These are phyloP conservation scores for Drosophila watanabei DNA, from an alignment of 1,140 invertebrate species.

Conservation along the genomic window DNA sequence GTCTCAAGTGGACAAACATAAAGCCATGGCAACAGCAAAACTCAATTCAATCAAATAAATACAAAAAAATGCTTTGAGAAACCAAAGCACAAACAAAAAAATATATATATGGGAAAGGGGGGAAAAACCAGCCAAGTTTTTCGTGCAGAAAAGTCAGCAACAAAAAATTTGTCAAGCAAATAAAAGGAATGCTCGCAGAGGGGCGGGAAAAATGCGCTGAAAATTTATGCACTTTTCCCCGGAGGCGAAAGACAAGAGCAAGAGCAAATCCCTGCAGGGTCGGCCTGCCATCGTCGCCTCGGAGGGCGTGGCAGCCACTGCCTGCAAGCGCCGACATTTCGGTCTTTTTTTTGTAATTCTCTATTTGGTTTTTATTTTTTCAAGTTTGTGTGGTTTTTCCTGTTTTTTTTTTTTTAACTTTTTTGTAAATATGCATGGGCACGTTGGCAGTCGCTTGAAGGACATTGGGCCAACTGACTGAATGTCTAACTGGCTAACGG, in stretches of 20 bases:
- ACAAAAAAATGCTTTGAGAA: slow-evolving; percentile 7
- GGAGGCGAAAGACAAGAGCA: slow-evolving; percentile 32
- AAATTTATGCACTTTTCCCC: slow-evolving; percentile 49
- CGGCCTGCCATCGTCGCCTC: slow-evolving; percentile 23
- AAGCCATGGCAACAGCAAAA: slow-evolving; percentile 27
- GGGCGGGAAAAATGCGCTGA: slow-evolving; percentile 13
- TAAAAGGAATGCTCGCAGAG: slow-evolving; percentile 22
- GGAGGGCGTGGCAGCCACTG: slow-evolving; percentile 34
- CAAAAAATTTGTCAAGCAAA: slow-evolving; percentile 54
- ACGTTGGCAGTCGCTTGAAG: slow-evolving; percentile 67
- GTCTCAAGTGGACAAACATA: slow-evolving; percentile 67
- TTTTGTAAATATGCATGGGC: slow-evolving; percentile 75
- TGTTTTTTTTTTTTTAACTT: slow-evolving; percentile 18
- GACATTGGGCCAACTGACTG: slow-evolving; percentile 52
- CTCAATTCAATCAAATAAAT: slow-evolving; percentile 65
- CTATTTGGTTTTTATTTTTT: slow-evolving; percentile 11
- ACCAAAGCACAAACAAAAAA: background rate
- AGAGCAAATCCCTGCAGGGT: slow-evolving; percentile 45
- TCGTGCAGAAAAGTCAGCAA: slow-evolving; percentile 60
- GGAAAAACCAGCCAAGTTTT: slow-evolving; percentile 48
- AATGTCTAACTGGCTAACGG: slow-evolving; percentile 32
- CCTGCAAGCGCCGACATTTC: slow-evolving; percentile 23
- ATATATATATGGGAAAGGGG: background rate
- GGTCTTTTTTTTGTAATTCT: slow-evolving; percentile 1
- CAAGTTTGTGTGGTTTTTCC: slow-evolving; percentile 6